These are phyloP conservation scores for Rhyacophila evoluta DNA, from an alignment of 2,888 invertebrate species.

Conservation along the genomic window DNA sequence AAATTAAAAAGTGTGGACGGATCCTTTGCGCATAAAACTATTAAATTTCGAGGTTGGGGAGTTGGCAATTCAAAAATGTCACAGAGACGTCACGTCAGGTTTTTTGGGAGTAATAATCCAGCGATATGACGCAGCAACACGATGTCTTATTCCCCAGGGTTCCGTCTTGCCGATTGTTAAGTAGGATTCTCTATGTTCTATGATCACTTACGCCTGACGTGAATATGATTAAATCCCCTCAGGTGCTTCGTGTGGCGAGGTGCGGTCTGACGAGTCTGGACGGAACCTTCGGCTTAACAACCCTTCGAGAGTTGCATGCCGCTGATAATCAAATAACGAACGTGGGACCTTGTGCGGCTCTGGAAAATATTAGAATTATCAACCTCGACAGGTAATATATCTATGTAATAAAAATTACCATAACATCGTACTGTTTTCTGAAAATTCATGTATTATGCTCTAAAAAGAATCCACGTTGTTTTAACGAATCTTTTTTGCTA, in stretches of 20 bases:
- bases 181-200: not conserved
- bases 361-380: constrained; percentile 70
- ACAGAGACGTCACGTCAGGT: not conserved
- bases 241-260: constrained; percentile 70
- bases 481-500: too few relatives aligned
- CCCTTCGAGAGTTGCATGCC: constrained; percentile 73
- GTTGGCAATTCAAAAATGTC: too few relatives aligned
- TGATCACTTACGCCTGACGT: not conserved
- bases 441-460: too few relatives aligned
- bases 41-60: too few relatives aligned
- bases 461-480: too few relatives aligned
- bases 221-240: constrained; percentile 54
- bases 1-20: too few relatives aligned
- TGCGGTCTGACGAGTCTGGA: constrained; percentile 77
- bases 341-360: constrained; percentile 72
- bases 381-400: constrained; percentile 64
- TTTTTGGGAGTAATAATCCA: not conserved
- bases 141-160: not conserved
- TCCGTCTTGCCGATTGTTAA: not conserved
- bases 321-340: constrained; percentile 74
- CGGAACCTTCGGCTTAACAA: constrained; percentile 75
- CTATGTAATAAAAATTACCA: not conserved
- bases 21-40: too few relatives aligned
- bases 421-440: too few relatives aligned
- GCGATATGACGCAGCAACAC: not conserved